Conservation (phyloP, 2,113 vertebrate species). For the Rhagologus leucostigma region DNA sequence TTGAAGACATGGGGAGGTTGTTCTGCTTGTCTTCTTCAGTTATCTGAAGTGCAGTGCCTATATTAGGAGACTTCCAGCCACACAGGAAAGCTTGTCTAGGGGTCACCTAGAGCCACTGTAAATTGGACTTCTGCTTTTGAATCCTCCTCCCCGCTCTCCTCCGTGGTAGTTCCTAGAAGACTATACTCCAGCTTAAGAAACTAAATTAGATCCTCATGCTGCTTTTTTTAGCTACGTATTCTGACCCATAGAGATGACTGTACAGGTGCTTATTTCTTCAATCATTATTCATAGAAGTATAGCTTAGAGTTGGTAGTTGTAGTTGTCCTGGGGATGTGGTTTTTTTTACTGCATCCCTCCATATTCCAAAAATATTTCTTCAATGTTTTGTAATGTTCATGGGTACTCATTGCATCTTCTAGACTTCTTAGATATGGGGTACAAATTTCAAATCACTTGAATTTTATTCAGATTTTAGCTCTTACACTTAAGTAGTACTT, state of each 20-base stretch:
- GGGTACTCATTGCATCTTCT: background rate
- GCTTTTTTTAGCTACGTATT: background rate
- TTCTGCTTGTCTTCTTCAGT: background rate
- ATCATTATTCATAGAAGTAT: background rate
- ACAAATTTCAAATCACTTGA: background rate
- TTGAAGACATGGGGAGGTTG: background rate
- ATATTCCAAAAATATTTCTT: background rate
- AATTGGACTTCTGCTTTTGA: background rate
- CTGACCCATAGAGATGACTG: background rate
- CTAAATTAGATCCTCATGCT: background rate
- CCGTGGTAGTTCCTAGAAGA: background rate
- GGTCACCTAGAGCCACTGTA: background rate
- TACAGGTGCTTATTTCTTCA: background rate
- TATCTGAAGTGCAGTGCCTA: background rate
- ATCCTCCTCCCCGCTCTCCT: rapidly evolving
- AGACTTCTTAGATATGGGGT: background rate
- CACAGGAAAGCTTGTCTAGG: background rate
- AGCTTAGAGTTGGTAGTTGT: background rate
- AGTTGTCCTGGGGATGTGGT: background rate
- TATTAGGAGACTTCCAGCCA: background rate
- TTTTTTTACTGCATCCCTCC: background rate
- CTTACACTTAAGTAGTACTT: background rate
- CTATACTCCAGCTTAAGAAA: background rate
- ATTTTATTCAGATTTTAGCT: background rate
- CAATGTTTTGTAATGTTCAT: background rate